These are phyloP conservation scores for Nothoprocta pentlandii DNA, from an alignment of 2,113 vertebrate species.

Conservation along the genomic window DNA sequence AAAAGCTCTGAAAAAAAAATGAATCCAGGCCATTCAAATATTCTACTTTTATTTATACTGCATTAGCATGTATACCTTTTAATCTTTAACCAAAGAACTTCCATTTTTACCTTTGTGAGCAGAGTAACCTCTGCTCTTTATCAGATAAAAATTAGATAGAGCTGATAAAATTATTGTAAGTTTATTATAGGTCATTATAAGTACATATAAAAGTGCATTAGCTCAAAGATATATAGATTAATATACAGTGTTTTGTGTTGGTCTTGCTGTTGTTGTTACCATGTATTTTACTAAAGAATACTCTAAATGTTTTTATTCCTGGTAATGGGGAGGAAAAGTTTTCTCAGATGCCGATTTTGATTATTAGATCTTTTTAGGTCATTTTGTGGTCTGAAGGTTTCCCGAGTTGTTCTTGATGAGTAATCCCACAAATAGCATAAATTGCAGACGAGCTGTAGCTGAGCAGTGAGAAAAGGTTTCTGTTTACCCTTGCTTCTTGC, in stretches of 20 bases:
- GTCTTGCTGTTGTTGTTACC: neutral
- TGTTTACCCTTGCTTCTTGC: neutral
- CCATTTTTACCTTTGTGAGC: neutral
- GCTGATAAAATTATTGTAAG: neutral
- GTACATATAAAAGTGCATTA: neutral
- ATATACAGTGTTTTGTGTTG: neutral
- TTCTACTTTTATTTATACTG: neutral
- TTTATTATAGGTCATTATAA: neutral
- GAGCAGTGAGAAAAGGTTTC: neutral
- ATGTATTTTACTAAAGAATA: neutral
- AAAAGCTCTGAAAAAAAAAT: neutral
- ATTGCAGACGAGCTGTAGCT: neutral
- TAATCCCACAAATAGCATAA: neutral
- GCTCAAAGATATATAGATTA: neutral
- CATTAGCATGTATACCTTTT: neutral
- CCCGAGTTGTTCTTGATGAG: neutral
- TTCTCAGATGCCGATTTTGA: neutral
- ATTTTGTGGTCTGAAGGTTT: neutral
- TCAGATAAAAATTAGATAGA: neutral
- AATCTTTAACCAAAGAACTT: slow-evolving; percentile 18
- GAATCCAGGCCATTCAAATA: neutral
- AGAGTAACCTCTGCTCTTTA: neutral
- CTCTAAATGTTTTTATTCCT: neutral
- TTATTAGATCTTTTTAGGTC: neutral
- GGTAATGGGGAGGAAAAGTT: neutral